Conservation (phyloP, 2,888 invertebrate genomes). For the Neoaliturus tenellus region DNA sequence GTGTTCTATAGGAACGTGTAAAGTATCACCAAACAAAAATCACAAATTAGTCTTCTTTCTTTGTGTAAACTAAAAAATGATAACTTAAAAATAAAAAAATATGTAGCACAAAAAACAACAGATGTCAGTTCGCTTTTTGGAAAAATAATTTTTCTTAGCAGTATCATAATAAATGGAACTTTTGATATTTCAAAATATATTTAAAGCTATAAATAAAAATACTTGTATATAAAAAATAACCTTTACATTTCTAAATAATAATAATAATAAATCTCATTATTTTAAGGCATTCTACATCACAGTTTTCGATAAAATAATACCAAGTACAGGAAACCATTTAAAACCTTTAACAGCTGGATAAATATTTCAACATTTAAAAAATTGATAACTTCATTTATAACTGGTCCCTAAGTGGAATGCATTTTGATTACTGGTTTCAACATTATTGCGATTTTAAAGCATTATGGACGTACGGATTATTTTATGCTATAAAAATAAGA, state of each 20-base stretch:
- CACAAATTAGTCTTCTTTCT: too few species aligned
- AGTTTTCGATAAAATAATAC: background rate
- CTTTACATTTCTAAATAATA: background rate
- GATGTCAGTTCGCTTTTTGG: too few species aligned
- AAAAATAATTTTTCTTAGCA: too few species aligned
- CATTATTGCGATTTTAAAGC: background rate
- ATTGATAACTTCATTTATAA: background rate
- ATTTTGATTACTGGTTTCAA: background rate
- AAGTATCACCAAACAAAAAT: too few species aligned
- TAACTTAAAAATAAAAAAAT: too few species aligned
- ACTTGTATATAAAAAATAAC: background rate
- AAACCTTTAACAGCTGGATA: background rate
- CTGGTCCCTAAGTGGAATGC: background rate
- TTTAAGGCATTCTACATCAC: conserved; percentile 24
- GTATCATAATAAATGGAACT: too few species aligned
- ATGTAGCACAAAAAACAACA: too few species aligned
- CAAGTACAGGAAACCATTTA: background rate
- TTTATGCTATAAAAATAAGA: conserved; percentile 3
- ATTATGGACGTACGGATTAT: background rate
- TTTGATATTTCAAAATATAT: too few species aligned
- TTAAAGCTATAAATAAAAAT: background rate
- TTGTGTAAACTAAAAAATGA: too few species aligned
- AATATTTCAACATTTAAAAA: background rate
- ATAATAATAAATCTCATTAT: background rate
- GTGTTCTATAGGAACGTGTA: too few species aligned